Evolutionary conservation across 2,888 invertebrate genomes (phyloP).

Genomic region (Dolichomitus sp.): DNA sequence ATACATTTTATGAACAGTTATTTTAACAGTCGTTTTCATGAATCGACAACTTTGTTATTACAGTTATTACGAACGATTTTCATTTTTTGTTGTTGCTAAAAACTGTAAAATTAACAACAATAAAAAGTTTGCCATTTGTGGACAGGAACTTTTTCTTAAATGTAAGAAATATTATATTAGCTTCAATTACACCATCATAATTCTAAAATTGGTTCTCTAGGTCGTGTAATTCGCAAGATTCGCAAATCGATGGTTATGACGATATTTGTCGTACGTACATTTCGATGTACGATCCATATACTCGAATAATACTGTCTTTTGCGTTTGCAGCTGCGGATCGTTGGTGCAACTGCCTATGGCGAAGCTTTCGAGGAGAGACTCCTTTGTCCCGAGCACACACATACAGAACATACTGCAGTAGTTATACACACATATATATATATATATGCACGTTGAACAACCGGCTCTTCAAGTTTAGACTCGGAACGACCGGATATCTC

Average conservation of each 20-base stretch:
- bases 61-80: too few relatives aligned
- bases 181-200: not conserved
- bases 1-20: too few relatives aligned
- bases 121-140: too few relatives aligned
- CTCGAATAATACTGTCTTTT: slow-evolving; percentile 2
- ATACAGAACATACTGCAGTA: slow-evolving; percentile 5
- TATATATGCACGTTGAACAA: slow-evolving; percentile 48
- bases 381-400: slow-evolving; percentile 57
- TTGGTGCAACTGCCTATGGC: slow-evolving; percentile 28
- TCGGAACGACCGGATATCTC: slow-evolving; percentile 66
- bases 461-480: slow-evolving; percentile 67
- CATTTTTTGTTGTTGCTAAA: too few relatives aligned
- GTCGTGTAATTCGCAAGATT: not conserved
- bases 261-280: not conserved
- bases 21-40: too few relatives aligned
- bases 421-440: slow-evolving; percentile 5
- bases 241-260: not conserved
- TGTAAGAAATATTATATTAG: too few relatives aligned
- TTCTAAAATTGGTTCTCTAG: not conserved
- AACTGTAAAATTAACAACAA: too few relatives aligned
- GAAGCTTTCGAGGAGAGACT: slow-evolving; percentile 54
- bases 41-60: too few relatives aligned
- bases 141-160: too few relatives aligned
- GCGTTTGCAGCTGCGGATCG: slow-evolving; percentile 56
- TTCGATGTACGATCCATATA: not conserved